phyloP scores from a whole-genome alignment of 2,888 invertebrate genomes.

The Diloba caeruleocephala region DNA sequence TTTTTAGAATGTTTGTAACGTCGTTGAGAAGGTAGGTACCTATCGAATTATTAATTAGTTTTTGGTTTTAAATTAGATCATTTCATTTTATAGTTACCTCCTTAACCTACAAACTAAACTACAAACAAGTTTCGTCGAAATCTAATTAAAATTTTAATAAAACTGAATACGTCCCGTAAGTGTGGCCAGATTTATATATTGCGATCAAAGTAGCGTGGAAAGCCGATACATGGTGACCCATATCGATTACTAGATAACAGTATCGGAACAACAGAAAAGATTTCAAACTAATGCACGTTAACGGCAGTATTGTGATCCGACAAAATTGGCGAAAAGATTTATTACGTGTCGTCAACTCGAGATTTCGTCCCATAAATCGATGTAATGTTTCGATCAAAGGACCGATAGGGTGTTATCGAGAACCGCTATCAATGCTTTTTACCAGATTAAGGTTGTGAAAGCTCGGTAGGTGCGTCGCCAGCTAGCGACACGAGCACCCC shows the following conservation, averaged over 20 bases:
- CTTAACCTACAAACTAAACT: constrained; percentile 34
- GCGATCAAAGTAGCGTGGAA: constrained; percentile 49
- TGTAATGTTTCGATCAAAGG: constrained; percentile 72
- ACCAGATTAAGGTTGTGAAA: constrained; percentile 75
- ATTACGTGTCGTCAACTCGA: constrained; percentile 70
- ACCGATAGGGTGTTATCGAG: constrained; percentile 71
- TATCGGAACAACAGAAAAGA: constrained; percentile 57
- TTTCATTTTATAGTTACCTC: constrained; percentile 38
- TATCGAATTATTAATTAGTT: constrained; percentile 35
- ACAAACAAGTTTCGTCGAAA: constrained; percentile 37
- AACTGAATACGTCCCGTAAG: constrained; percentile 41
- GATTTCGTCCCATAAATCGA: constrained; percentile 79
- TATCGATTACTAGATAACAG: constrained; percentile 65
- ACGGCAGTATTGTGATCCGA: constrained; percentile 61
- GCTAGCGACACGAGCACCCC: constrained; percentile 51
- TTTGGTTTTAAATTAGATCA: constrained; percentile 32
- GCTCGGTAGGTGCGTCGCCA: constrained; percentile 58
- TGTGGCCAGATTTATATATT: constrained; percentile 44
- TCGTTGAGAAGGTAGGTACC: constrained; percentile 32
- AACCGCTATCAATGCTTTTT: constrained; percentile 64
- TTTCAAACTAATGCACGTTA: constrained; percentile 61
- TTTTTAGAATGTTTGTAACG: constrained; percentile 73
- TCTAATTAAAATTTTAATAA: constrained; percentile 40
- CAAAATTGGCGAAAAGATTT: constrained; percentile 73
- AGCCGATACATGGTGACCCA: constrained; percentile 56